Base-by-base conservation (phyloP, 1,140 invertebrate species). In the Pseudomyrmex flavicornis region DNA sequence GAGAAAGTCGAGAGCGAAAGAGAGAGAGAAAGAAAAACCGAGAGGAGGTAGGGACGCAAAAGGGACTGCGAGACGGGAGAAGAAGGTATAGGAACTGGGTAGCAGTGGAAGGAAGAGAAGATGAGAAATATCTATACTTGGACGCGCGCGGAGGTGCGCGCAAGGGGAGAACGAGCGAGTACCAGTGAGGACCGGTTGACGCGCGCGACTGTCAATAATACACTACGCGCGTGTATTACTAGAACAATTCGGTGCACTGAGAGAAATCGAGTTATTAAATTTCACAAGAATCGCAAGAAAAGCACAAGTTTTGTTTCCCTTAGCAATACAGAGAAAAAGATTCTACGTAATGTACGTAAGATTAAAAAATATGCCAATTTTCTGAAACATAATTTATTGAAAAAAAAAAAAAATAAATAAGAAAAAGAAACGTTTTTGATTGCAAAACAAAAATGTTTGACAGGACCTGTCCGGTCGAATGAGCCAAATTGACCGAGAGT, bases 181-280 rank as follows among this genome's bases (percentile, higher is more conserved):
- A 82, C 54, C 77, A 82, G 68, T 59, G 59, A 35, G 35, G 83
- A 68, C 68, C 63, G 69, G 65, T 82, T 66, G 76, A 80, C 76
- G 35, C 35, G 35, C 35, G 35, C 35, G 83, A 69, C 80, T 82
- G 83, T 84, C 83, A 84, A 80, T 75, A 82, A 35, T 58, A 15
- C 52, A 15, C 44, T 61, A 66, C 48, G 62, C n/a, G 22, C 22
- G 58, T 46, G 66, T 77, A 74, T 82, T 54, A 20, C 68, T 75
- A 75, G 61, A 75, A 82, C 72, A 82, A 82, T 82, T 58, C 15
- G 46, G 48, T 20, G n/a, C 56, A 20, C 58, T 35, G 4, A 74
- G 70, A 13, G 50, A 52, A 52, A 20, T 5, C 35, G 17, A 35
- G 35, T 35, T 35, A 7, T 35, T 35, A 35, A 35, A 35, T 35